A percentile compares a stretch with the other conserved stretches of the same genome.
Conservation (phyloP, 2,113 vertebrate genomes). For the Spermophilus dauricus region DNA sequence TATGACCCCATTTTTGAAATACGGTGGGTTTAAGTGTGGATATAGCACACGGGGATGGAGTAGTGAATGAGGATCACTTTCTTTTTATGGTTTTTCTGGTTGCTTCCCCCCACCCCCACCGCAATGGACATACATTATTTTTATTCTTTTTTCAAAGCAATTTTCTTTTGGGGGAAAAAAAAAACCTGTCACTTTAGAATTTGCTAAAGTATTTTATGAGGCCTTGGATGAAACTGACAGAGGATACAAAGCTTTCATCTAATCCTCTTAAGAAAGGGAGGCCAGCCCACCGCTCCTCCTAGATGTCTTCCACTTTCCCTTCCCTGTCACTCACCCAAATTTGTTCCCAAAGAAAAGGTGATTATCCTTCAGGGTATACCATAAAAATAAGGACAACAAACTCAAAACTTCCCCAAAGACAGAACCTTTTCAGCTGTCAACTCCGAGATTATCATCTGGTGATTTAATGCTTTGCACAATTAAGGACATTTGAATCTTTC, state of each 20-base stretch:
- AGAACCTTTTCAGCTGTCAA: constrained; percentile 26
- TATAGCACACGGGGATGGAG: background rate
- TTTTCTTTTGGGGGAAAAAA: background rate
- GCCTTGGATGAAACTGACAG: background rate
- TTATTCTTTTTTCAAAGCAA: background rate
- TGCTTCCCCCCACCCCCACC: background rate
- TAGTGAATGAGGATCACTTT: background rate
- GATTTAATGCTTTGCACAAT: background rate
- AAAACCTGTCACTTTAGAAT: background rate
- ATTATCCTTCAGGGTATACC: background rate
- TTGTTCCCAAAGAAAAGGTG: background rate
- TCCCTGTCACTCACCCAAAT: background rate
- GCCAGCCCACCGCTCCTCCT: background rate
- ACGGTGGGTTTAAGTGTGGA: background rate
- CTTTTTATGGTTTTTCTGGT: background rate
- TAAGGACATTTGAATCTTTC: background rate
- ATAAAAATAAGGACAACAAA: background rate
- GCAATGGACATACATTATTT: background rate
- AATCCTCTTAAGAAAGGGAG: background rate
- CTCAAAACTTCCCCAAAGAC: background rate
- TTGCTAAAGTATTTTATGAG: background rate
- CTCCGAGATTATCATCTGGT: background rate
- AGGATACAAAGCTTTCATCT: background rate
- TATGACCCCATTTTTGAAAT: background rate
- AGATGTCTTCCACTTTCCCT: background rate